Percentiles rank a stretch among this genome's conserved stretches.
These are phyloP conservation scores for Cephalopholis sonnerati DNA, from an alignment of 2,113 vertebrate species.

Conservation along the genomic window DNA sequence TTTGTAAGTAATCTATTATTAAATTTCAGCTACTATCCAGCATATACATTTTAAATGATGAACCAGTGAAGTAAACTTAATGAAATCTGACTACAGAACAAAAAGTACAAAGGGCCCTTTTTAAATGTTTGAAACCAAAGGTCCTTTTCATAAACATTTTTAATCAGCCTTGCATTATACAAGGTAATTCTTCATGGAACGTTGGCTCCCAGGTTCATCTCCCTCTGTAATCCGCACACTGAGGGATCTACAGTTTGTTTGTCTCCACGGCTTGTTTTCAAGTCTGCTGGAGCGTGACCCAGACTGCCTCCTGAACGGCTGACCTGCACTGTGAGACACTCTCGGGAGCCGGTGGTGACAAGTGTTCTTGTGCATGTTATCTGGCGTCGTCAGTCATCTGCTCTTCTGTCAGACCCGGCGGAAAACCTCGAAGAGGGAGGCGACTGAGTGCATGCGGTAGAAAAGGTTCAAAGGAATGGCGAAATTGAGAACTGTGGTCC, in stretches of 20 bases:
- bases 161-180: conserved; percentile 24
- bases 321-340: conserved; percentile 57
- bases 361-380: conserved; percentile 54
- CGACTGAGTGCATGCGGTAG: conserved; percentile 97
- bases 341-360: conserved; percentile 38
- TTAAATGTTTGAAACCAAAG: conserved; percentile 33
- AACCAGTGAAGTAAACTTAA: conserved; percentile 29
- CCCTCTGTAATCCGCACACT: conserved; percentile 37
- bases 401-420: conserved; percentile 86
- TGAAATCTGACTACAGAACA: conserved; percentile 45
- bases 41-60: conserved; percentile 27
- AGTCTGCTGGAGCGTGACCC: conserved; percentile 62
- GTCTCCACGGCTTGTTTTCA: conserved; percentile 52
- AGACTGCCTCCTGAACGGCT: conserved; percentile 61
- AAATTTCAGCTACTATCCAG: conserved; percentile 20
- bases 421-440: conserved; percentile 96
- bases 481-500: conserved; percentile 97
- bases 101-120: conserved; percentile 23
- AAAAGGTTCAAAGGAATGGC: conserved; percentile 97
- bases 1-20: conserved; percentile 17
- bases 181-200: conserved; percentile 52
- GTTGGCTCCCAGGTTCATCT: conserved; percentile 42
- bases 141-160: conserved; percentile 25
- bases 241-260: conserved; percentile 30
- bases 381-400: conserved; percentile 32